Evolutionary conservation across 2,797 vertebrate species (phyloP).

Genomic region (Sebastes aleutianus): DNA sequence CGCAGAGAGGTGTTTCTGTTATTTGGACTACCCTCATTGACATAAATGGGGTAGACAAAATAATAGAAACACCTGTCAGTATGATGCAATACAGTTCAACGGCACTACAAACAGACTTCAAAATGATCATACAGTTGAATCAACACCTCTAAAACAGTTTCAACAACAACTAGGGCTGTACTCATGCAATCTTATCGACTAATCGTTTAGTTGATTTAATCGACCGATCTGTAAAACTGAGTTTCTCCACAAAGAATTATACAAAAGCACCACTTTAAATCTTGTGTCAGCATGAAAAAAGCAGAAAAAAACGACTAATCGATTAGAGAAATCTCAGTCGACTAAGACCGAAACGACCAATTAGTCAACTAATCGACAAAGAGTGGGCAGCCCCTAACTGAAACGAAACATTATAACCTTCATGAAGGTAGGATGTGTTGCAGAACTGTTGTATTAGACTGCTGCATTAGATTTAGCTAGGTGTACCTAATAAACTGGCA

Average conservation of each 20-base stretch:
- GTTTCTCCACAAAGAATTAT: too few relatives aligned
- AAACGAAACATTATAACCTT: too few relatives aligned
- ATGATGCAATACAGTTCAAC: not conserved
- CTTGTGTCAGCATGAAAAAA: too few relatives aligned
- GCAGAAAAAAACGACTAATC: too few relatives aligned
- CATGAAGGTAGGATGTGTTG: not conserved
- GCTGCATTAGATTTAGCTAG: not conserved
- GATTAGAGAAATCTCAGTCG: too few relatives aligned
- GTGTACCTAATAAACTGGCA: not conserved
- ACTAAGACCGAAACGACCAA: too few relatives aligned
- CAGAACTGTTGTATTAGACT: not conserved
- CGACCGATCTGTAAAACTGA: too few relatives aligned
- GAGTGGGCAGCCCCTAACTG: too few relatives aligned
- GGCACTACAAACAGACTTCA: not conserved
- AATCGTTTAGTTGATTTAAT: too few relatives aligned
- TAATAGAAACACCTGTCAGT: not conserved
- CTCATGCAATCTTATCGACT: too few relatives aligned
- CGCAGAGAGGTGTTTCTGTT: not conserved
- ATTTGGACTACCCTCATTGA: not conserved
- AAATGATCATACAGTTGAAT: not conserved
- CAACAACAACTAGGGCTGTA: not conserved
- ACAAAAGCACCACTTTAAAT: too few relatives aligned
- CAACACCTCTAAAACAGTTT: not conserved
- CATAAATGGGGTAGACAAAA: not conserved
- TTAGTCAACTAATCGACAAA: too few relatives aligned